phyloP scores from a whole-genome alignment of 2,888 invertebrate species.

The Rotaria magnacalcarata region DNA sequence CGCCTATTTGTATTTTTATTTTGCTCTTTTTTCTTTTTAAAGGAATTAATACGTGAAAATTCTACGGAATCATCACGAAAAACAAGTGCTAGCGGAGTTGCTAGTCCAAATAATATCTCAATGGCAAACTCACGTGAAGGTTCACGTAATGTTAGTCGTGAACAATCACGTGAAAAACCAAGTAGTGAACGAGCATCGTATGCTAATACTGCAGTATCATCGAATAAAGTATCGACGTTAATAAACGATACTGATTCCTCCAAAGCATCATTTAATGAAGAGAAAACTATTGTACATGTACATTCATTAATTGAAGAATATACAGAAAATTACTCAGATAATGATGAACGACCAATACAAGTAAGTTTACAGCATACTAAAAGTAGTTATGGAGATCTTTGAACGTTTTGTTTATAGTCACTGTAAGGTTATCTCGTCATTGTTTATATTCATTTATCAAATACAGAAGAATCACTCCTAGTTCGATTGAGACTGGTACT shows the following conservation, averaged over 20 bases:
- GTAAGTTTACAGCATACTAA: not conserved
- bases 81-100: not conserved
- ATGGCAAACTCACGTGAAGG: not conserved
- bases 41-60: not conserved
- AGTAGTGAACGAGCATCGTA: not conserved
- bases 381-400: no score
- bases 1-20: not conserved
- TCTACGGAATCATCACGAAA: not conserved
- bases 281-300: not conserved
- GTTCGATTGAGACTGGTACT: no score
- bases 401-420: no score
- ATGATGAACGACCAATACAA: not conserved
- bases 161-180: not conserved
- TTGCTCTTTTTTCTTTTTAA: not conserved
- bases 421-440: no score
- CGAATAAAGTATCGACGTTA: not conserved
- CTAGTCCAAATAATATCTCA: not conserved
- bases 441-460: no score
- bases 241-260: not conserved
- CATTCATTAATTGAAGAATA: slow-evolving; percentile 17
- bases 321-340: not conserved
- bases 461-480: no score
- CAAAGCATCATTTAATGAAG: not conserved
- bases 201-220: not conserved
- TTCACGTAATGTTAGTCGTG: not conserved